Base-by-base conservation (phyloP, 2,888 invertebrate species). In the Coremacera marginata region DNA sequence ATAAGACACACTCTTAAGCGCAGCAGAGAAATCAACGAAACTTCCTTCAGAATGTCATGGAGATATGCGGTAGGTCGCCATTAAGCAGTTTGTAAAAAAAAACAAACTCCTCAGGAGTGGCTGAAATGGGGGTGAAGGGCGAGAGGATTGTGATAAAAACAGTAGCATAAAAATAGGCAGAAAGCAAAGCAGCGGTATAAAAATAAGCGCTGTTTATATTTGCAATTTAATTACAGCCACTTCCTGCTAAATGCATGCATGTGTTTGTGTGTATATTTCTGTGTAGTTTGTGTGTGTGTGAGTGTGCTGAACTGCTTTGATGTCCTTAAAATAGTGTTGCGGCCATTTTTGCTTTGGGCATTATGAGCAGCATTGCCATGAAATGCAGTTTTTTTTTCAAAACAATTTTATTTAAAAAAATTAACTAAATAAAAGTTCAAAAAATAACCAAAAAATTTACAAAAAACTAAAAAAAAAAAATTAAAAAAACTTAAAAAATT, bases 31-130 rank as follows among this genome's bases (percentile, higher is more conserved):
- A 62, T 44, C 60, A 37, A 65, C 74, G 34, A 74, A 74, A 74
- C 74, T 49, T 65, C 67, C 65, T 63, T 67, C 55, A 74, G 37
- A 67, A 74, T 74, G 74, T 74, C 74, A 65, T 74, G 74, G 74
- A 74, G 74, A 74, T 74, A 74, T 25, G 74, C 65, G 74, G 74
- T 74, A 55, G 37, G 74, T 74, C 51, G 68, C 25, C 51, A 37
- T 19, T 37, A 37, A 37, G 37, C 11, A 55, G 27, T 60, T 16
- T 60, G 60, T 4, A 27, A 27, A 22, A 60, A 60, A 57, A 57
- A 57, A 57, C 22, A 8, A 44, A 11, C 44, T 11, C 1, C 44
- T 11, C 55, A 55, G 16, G 3, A 14, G 27, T 9, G 27, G 16
- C 16, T 63, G 11, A 37, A 65, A 65, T 3, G 16, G 27, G 19